Evolutionary conservation across 2,113 vertebrate species (phyloP).

Genomic region (Caretta caretta): DNA sequence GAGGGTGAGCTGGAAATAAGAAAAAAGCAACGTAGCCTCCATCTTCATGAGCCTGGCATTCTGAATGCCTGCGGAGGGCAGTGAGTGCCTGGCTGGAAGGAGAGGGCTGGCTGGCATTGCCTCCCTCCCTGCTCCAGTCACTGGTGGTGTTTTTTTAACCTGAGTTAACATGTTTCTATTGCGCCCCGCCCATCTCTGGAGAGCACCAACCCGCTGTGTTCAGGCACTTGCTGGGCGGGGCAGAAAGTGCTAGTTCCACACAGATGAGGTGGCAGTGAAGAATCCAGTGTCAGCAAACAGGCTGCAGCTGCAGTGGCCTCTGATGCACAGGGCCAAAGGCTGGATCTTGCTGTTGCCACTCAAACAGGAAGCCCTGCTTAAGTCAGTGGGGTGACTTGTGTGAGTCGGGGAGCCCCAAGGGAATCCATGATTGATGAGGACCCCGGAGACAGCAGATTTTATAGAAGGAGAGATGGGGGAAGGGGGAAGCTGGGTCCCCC

Average conservation of each 20-base stretch:
- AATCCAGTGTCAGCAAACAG: neutral
- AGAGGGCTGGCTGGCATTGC: neutral
- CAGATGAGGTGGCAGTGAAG: neutral
- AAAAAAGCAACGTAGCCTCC: neutral
- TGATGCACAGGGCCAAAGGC: neutral
- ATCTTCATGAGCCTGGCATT: neutral
- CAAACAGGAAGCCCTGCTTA: neutral
- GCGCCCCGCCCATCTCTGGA: neutral
- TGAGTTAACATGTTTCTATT: neutral
- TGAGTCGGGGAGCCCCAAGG: neutral
- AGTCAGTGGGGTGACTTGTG: neutral
- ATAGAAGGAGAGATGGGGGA: no score
- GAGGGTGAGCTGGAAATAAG: neutral
- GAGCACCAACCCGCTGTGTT: neutral
- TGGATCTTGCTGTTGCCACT: neutral
- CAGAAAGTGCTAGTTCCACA: neutral
- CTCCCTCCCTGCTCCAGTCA: neutral
- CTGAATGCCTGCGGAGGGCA: neutral
- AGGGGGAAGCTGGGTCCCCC: neutral
- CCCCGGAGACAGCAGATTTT: neutral
- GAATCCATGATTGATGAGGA: neutral
- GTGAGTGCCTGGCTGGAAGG: neutral
- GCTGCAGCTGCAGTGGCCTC: neutral
- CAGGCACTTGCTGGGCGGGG: no score
- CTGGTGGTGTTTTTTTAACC: neutral